A percentile compares a stretch with the other conserved stretches of the same genome.
These are phyloP conservation scores for Anhinga anhinga DNA, from an alignment of 2,113 vertebrate genomes.

Conservation along the genomic window DNA sequence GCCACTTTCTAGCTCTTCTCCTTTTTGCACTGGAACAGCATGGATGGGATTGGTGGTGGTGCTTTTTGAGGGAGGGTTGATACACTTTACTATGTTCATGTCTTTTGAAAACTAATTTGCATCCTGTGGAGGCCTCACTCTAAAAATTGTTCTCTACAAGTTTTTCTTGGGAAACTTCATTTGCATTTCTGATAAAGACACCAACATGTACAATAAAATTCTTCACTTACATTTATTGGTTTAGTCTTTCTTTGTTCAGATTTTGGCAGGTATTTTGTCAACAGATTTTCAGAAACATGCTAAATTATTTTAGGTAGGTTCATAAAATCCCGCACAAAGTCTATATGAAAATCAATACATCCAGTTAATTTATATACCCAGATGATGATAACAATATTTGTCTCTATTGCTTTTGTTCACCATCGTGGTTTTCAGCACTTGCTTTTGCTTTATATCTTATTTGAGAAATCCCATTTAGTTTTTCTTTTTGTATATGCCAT, in stretches of 20 bases:
- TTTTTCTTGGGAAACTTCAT: neutral
- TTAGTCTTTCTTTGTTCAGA: neutral
- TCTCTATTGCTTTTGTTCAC: neutral
- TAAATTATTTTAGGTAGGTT: neutral
- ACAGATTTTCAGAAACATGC: neutral
- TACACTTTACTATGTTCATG: neutral
- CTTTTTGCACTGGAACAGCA: neutral
- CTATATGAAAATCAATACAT: neutral
- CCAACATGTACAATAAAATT: neutral
- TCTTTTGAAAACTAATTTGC: neutral
- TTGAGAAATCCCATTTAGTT: neutral
- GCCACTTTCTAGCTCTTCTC: accelerated
- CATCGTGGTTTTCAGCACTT: neutral
- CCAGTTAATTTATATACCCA: neutral
- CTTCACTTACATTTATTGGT: neutral
- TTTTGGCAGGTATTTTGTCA: neutral
- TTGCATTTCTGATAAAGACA: neutral
- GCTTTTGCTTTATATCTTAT: neutral
- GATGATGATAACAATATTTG: neutral
- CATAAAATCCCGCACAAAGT: neutral
- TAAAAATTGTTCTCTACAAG: neutral
- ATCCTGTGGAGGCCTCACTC: neutral
- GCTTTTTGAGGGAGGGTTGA: neutral
- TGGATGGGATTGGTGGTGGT: neutral
- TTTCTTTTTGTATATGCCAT: neutral